Evolutionary conservation across 1,140 invertebrate species (phyloP).

Genomic region (Drosophila rhopaloa): DNA sequence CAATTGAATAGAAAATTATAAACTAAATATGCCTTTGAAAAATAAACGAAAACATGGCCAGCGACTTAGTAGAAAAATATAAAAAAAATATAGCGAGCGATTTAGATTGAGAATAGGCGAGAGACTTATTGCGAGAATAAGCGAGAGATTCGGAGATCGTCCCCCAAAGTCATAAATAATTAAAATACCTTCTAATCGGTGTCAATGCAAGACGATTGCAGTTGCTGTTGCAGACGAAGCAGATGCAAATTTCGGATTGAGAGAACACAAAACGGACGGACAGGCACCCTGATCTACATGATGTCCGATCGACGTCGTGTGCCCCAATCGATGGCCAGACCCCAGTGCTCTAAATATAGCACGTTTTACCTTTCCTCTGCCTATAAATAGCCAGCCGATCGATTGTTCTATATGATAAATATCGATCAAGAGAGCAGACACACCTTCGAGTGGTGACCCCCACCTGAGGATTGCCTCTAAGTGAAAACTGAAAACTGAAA

Average conservation of each 20-base stretch:
- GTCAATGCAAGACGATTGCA: slow-evolving; percentile 66
- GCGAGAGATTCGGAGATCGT: slow-evolving; percentile 24
- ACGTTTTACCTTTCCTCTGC: slow-evolving; percentile 65
- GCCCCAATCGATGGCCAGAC: slow-evolving; percentile 75
- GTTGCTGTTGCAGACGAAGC: slow-evolving; percentile 13
- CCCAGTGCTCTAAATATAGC: slow-evolving; percentile 52
- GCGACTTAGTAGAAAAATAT: too few relatives aligned
- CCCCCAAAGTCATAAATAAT: slow-evolving; percentile 81
- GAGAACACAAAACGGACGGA: slow-evolving; percentile 32
- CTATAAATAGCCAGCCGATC: slow-evolving; percentile 39
- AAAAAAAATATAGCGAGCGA: neutral
- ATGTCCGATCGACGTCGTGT: slow-evolving; percentile 57
- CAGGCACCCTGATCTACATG: slow-evolving; percentile 56
- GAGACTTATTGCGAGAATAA: neutral
- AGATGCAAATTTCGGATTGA: slow-evolving; percentile 27
- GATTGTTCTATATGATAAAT: slow-evolving; percentile 56
- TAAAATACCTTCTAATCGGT: slow-evolving; percentile 83
- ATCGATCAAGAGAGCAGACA: slow-evolving; percentile 35
- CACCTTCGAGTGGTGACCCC: slow-evolving; percentile 28
- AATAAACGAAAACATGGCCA: too few relatives aligned
- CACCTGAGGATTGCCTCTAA: slow-evolving; percentile 5
- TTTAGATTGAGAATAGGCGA: slow-evolving; percentile 1
- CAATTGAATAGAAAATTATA: too few relatives aligned
- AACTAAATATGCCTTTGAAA: too few relatives aligned
- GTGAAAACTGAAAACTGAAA: neutral